A percentile compares a stretch with the other conserved stretches of the same genome.
These are phyloP conservation scores for Sebastes alutus DNA, from an alignment of 2,797 vertebrate species.

Conservation along the genomic window DNA sequence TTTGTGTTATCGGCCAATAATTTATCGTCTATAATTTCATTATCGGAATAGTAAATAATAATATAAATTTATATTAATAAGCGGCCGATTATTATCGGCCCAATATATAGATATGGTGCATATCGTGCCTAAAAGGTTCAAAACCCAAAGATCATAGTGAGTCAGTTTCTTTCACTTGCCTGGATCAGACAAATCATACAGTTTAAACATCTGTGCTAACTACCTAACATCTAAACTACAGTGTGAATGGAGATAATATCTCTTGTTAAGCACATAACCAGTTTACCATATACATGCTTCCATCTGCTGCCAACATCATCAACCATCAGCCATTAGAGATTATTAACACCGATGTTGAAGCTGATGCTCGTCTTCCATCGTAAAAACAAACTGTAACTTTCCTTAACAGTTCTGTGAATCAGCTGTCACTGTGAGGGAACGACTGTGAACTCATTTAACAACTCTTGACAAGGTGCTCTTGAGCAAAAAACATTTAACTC, in stretches of 20 bases:
- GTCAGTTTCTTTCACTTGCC: not conserved
- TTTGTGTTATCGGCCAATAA: too few relatives aligned
- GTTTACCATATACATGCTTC: not conserved
- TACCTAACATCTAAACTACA: not conserved
- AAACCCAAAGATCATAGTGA: not conserved
- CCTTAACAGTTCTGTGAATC: not conserved
- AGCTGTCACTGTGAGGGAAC: not conserved
- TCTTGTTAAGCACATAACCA: too few relatives aligned
- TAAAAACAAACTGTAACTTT: not conserved
- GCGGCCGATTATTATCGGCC: accelerated
- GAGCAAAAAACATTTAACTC: not conserved
- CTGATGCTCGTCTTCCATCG: not conserved
- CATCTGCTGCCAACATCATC: not conserved
- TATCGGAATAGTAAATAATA: too few relatives aligned
- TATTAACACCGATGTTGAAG: not conserved
- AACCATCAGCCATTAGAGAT: not conserved
- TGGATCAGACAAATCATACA: not conserved
- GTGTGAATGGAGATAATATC: not conserved
- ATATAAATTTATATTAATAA: accelerated
- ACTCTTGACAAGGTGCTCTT: not conserved
- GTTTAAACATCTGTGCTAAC: not conserved
- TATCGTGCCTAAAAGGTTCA: not conserved
- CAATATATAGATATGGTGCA: too few relatives aligned
- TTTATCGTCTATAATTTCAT: too few relatives aligned
- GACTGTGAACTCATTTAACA: constrained; percentile 8